Conservation (phyloP, 2,797 vertebrate genomes). For the Peromyscus nudipes region DNA sequence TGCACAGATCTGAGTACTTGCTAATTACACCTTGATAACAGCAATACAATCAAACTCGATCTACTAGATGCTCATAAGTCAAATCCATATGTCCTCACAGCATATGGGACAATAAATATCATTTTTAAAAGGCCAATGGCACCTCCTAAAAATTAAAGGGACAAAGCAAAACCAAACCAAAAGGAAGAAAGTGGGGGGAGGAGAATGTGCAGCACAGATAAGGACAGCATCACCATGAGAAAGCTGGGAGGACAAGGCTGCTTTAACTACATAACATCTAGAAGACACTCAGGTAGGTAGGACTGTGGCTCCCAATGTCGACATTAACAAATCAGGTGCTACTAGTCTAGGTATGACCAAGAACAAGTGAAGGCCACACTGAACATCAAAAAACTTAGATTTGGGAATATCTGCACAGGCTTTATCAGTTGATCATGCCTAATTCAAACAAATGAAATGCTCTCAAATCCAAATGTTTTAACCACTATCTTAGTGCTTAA, state of each 20-base stretch:
- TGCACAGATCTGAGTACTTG: neutral
- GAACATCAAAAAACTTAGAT: neutral
- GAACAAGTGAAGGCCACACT: neutral
- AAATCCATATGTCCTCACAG: neutral
- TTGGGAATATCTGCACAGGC: neutral
- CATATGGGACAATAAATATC: neutral
- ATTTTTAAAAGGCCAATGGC: neutral
- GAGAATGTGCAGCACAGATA: neutral
- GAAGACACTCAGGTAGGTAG: neutral
- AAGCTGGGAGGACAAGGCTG: rapidly evolving
- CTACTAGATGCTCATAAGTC: neutral
- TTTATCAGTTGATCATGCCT: neutral
- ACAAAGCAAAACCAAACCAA: neutral
- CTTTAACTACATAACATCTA: no score
- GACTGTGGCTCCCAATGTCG: neutral
- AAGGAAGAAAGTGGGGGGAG: no score
- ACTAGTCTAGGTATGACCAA: neutral
- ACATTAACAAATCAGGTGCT: neutral
- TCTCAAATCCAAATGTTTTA: neutral
- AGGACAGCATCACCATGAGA: neutral
- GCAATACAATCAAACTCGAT: neutral
- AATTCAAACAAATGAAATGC: constrained; percentile 12
- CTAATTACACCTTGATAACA: neutral
- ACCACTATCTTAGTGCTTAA: neutral
- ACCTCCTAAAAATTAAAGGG: neutral